Conservation (phyloP, 2,113 vertebrate genomes). For the Parus major region DNA sequence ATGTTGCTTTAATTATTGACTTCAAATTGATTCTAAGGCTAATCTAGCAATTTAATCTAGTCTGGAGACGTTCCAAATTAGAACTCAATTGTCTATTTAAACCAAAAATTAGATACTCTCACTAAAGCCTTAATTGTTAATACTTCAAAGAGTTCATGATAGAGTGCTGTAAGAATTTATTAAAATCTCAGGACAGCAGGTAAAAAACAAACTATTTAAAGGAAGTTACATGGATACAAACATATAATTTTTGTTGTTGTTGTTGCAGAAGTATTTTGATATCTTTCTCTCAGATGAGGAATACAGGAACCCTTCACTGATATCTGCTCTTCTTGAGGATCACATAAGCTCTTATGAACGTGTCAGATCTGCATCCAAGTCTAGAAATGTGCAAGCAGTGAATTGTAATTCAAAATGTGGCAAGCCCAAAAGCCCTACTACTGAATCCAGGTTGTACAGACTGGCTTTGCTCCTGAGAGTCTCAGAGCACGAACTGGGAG, state of each 20-base stretch:
- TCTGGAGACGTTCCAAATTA: not conserved
- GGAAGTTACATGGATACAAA: not conserved
- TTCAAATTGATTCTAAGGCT: not conserved
- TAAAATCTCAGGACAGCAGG: not conserved
- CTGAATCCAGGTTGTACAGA: constrained; percentile 76
- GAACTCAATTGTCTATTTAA: not conserved
- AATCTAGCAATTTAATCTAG: not conserved
- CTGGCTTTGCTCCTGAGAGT: constrained; percentile 82
- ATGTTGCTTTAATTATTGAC: not conserved
- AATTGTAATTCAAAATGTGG: constrained; percentile 52
- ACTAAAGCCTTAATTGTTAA: not conserved
- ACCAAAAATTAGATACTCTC: not conserved
- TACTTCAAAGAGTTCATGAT: not conserved
- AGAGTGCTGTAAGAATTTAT: not conserved
- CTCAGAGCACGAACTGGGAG: constrained; percentile 81
- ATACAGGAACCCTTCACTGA: constrained; percentile 77
- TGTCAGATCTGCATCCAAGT: constrained; percentile 36
- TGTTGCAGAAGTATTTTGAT: constrained; percentile 85
- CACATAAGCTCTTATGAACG: constrained; percentile 82
- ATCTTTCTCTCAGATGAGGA: constrained; percentile 86
- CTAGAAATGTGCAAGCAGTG: not conserved
- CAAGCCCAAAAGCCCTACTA: constrained; percentile 56
- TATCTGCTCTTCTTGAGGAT: constrained; percentile 80
- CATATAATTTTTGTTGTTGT: too few species aligned
- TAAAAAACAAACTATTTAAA: not conserved